Percentiles rank a stretch among this genome's conserved stretches.
phyloP scores from a whole-genome alignment of 2,113 vertebrate species.

The Enhydra lutris region DNA sequence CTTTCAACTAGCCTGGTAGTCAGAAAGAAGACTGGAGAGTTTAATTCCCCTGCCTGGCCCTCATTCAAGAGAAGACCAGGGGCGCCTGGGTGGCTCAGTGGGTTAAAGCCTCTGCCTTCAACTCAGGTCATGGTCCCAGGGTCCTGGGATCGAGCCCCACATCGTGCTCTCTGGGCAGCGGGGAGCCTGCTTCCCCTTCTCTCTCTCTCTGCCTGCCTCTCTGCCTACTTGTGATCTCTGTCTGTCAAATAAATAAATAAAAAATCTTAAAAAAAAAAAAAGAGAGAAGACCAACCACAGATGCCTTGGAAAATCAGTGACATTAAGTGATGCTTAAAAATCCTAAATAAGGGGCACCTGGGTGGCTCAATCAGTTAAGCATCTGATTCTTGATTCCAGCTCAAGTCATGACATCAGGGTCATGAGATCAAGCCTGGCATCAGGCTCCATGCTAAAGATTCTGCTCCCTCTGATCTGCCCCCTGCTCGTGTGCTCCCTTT shows the following conservation, averaged over 20 bases:
- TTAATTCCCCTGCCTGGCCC: neutral
- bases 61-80: neutral
- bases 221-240: too few relatives aligned
- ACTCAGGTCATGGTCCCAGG: too few relatives aligned
- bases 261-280: neutral
- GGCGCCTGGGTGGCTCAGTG: neutral
- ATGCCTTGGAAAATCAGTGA: neutral
- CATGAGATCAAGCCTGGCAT: neutral
- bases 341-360: neutral
- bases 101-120: too few relatives aligned
- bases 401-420: neutral
- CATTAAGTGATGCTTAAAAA: neutral
- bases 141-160: too few relatives aligned
- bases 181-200: too few relatives aligned
- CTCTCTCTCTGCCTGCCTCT: too few relatives aligned
- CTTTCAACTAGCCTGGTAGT: neutral
- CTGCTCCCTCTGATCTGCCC: neutral
- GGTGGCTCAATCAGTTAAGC: neutral
- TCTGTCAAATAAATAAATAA: too few relatives aligned
- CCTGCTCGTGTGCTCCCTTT: neutral
- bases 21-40: neutral
- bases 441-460: neutral
- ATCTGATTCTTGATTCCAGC: neutral
- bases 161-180: too few relatives aligned
- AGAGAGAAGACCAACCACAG: neutral